Evolutionary conservation across 2,113 vertebrate species (phyloP).

Genomic region (Synchiropus splendidus): DNA sequence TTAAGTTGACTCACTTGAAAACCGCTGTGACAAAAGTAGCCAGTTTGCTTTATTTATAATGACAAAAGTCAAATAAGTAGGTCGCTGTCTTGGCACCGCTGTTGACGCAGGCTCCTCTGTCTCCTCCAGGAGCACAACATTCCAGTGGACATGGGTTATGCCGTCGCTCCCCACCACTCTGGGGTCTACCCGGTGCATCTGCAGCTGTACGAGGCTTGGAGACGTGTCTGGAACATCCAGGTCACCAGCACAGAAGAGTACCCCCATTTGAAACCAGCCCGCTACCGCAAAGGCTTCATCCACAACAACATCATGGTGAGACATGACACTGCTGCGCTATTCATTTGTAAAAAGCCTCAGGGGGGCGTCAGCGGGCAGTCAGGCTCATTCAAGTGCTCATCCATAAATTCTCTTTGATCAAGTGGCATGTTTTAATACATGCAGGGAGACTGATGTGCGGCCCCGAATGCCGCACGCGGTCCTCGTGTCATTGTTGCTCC

Average conservation of each 20-base stretch:
- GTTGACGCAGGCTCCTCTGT: constrained; percentile 1
- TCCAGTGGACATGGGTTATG: constrained; percentile 90
- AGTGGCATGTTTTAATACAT: constrained; percentile 7
- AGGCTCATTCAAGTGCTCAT: constrained; percentile 3
- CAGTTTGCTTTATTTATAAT: too few species aligned
- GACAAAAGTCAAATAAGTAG: too few species aligned
- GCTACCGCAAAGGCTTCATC: constrained; percentile 87
- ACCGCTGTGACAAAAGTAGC: too few species aligned
- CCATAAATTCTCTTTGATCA: constrained; percentile 16
- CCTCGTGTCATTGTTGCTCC: too few species aligned
- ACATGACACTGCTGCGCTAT: neutral
- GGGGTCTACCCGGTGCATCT: constrained; percentile 94
- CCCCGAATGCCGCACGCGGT: too few species aligned
- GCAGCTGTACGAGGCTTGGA: constrained; percentile 95
- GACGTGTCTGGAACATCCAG: constrained; percentile 87
- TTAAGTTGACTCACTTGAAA: too few species aligned
- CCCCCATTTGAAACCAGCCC: constrained; percentile 90
- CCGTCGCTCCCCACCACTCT: constrained; percentile 92
- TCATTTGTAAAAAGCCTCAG: neutral
- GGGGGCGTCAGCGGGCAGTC: neutral
- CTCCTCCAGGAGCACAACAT: constrained; percentile 82
- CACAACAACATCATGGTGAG: constrained; percentile 91
- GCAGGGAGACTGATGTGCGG: constrained; percentile 1
- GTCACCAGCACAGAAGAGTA: constrained; percentile 97
- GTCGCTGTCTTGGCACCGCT: too few species aligned